Conservation (phyloP, 37 sponge, comb jelly and placozoan species). For the Aphrocallistes beatrix region DNA sequence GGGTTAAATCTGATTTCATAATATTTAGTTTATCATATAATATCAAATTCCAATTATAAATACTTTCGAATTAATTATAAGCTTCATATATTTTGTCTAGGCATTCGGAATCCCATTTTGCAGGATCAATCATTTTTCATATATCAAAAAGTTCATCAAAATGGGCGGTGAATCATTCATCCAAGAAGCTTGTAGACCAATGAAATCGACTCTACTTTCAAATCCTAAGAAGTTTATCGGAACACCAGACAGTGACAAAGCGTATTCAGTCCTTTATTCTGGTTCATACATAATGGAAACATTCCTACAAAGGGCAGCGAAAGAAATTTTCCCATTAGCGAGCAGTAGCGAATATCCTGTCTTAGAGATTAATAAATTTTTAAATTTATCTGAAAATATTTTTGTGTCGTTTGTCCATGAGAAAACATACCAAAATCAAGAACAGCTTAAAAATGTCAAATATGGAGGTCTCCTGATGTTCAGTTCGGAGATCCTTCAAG, state of each 20-base stretch:
- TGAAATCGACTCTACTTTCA: neutral
- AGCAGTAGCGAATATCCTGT: slow-evolving; percentile 34
- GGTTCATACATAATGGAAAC: slow-evolving; percentile 66
- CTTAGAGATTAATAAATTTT: slow-evolving; percentile 52
- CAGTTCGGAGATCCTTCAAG: slow-evolving; percentile 52
- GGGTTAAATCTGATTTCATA: no score
- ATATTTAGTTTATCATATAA: no score
- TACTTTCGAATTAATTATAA: no score
- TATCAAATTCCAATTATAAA: neutral
- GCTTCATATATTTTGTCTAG: neutral
- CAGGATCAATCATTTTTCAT: slow-evolving; percentile 24
- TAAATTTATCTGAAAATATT: slow-evolving; percentile 52
- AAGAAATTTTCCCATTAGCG: slow-evolving; percentile 50
- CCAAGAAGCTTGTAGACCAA: neutral
- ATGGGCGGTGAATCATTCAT: slow-evolving; percentile 27
- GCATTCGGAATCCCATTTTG: slow-evolving; percentile 21
- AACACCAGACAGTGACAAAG: slow-evolving; percentile 52
- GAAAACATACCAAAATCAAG: neutral
- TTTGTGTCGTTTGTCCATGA: slow-evolving; percentile 34
- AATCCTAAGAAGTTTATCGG: slow-evolving; percentile 37
- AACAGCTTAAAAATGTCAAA: neutral
- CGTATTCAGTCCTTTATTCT: slow-evolving; percentile 43
- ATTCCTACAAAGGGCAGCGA: slow-evolving; percentile 37
- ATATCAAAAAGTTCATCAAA: slow-evolving; percentile 45
- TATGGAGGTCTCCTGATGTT: slow-evolving; percentile 79